Evolutionary conservation across 2,797 vertebrate genomes (phyloP), one percentile per base, ranked within the genome.

Genomic region (Lacerta agilis): DNA sequence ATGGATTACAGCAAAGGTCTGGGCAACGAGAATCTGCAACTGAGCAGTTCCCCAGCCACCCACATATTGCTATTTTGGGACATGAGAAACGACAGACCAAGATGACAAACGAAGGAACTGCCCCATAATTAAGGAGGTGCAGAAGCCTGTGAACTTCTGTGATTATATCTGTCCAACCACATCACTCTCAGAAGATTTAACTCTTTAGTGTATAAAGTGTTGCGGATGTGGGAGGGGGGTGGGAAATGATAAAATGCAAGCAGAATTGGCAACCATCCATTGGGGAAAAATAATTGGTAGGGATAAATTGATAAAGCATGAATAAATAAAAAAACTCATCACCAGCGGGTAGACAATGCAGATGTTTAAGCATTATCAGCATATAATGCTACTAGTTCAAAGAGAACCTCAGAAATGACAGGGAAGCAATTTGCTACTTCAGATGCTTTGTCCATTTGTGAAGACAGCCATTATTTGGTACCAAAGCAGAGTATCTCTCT

Each of bases 1-100:
- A 13, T 49, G 11, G 58, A 71, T 8, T 77, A 5, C 18, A 33
- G 25, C 27, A 86, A 0, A 1, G 78, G 83, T 87, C 0, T 2
- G 17, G 88, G 80, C 5, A 66, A 84, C 25, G 58, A 58, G 27
- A 83, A 71, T 8, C n/a, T 17, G 17, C 8, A 27, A 33, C 2
- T 15, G 27, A 83, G 36, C 82, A 55, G 29, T 27, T 29, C 8
- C 17, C 17, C 17, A 6, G 2, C 85, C 75, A 83, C 85, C 67
- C 79, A 76, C 73, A 49, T 81, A 55, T 82, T 93, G 72, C 0
- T 92, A 89, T 95, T 95, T 90, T 0, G 8, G 92, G 94, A 94
- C 92, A 95, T 61, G 83, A 94, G 91, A 91, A 55, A 90, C 88
- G 90, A 95, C 91, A 93, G 87, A 91, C 92, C 92, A 94, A 92